Evolutionary conservation across 2,888 invertebrate species (phyloP).

Genomic region (Tholera decimalis): DNA sequence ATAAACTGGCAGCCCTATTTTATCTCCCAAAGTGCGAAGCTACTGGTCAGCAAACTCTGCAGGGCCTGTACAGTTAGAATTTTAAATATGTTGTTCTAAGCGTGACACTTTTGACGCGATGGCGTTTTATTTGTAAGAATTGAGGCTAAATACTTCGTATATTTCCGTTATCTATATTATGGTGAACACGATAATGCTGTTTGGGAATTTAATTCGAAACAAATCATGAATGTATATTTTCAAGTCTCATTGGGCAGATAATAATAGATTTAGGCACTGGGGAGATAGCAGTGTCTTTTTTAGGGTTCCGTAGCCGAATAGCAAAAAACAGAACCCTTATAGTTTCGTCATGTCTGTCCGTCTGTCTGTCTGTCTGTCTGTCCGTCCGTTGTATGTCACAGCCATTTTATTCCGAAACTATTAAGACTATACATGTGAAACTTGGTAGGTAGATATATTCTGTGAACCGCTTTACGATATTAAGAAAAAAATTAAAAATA

Average conservation of each 20-base stretch:
- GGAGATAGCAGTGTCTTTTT: no score
- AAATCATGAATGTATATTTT: slow-evolving; percentile 6
- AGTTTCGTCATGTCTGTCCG: no score
- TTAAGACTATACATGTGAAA: no score
- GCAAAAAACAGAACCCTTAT: no score
- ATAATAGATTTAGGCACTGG: no score
- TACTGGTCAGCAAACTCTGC: slow-evolving; percentile 45
- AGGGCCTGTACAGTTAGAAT: slow-evolving; percentile 60
- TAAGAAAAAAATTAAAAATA: no score
- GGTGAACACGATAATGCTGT: slow-evolving; percentile 11
- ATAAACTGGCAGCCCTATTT: slow-evolving; percentile 49
- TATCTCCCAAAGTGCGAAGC: slow-evolving; percentile 28
- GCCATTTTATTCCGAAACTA: no score
- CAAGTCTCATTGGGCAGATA: not conserved
- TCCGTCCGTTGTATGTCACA: no score
- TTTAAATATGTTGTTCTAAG: slow-evolving; percentile 54
- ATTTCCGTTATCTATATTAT: slow-evolving; percentile 36
- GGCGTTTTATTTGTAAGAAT: slow-evolving; percentile 39
- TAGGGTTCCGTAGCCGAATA: no score
- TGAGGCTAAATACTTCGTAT: slow-evolving; percentile 44
- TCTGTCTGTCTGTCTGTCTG: no score
- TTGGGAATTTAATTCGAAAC: slow-evolving; percentile 11
- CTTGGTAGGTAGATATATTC: no score
- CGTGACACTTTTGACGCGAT: slow-evolving; percentile 52
- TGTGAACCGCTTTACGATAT: no score